These are phyloP conservation scores for Felis chaus DNA, from an alignment of 2,113 vertebrate genomes.

Conservation along the genomic window DNA sequence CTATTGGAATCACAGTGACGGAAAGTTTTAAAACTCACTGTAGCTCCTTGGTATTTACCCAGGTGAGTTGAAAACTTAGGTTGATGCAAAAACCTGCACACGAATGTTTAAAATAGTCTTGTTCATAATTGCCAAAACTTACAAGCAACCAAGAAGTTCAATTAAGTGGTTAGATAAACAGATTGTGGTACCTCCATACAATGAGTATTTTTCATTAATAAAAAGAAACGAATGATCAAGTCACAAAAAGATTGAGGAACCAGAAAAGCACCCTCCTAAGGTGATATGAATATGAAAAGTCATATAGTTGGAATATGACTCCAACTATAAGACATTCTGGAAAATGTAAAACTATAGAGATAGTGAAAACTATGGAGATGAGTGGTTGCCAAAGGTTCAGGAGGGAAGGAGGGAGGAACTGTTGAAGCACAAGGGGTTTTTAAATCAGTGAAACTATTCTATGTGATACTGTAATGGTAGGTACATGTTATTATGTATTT, in stretches of 20 bases:
- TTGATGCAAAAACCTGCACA: background rate
- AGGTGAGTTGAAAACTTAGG: background rate
- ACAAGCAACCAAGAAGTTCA: background rate
- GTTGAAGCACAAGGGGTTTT: background rate
- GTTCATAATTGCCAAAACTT: background rate
- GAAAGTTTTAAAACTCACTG: background rate
- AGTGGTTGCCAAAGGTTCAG: background rate
- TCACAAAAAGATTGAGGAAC: background rate
- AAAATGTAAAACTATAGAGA: background rate
- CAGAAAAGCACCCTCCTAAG: background rate
- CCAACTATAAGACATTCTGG: background rate
- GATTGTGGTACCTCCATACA: background rate
- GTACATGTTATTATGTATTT: background rate
- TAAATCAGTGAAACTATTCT: background rate
- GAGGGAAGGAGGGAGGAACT: fast-evolving
- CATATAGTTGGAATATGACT: background rate
- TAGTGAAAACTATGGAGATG: background rate
- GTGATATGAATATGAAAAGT: background rate
- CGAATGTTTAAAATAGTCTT: background rate
- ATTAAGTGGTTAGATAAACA: background rate
- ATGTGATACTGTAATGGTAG: background rate
- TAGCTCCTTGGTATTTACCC: background rate
- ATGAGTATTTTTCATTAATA: background rate
- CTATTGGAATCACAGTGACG: background rate
- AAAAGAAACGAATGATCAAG: background rate